These are phyloP conservation scores for Leptobrachium ailaonicum DNA, from an alignment of 2,113 vertebrate species.

Conservation along the genomic window DNA sequence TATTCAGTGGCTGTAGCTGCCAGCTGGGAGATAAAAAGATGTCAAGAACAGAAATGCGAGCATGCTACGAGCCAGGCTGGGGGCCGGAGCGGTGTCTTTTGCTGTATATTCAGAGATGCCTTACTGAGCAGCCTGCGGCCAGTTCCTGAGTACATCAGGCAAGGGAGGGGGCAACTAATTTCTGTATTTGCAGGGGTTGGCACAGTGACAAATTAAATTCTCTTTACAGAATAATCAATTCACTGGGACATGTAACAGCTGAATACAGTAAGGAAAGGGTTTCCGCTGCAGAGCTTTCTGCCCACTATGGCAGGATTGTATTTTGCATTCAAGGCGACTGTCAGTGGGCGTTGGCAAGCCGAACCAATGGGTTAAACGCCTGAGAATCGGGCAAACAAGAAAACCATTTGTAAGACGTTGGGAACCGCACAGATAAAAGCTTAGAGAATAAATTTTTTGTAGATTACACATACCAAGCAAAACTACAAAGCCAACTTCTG, in stretches of 20 bases:
- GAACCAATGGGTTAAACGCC: too few species aligned
- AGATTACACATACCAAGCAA: too few species aligned
- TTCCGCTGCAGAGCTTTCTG: neutral
- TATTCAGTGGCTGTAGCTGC: constrained; percentile 26
- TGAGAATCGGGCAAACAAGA: too few species aligned
- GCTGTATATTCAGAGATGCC: constrained; percentile 39
- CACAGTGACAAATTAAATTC: constrained; percentile 20
- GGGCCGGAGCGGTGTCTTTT: constrained; percentile 33
- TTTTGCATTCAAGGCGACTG: too few species aligned
- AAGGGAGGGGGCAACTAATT: constrained; percentile 17
- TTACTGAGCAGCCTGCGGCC: constrained; percentile 34
- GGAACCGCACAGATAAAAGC: too few species aligned
- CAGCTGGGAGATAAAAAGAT: constrained; percentile 38
- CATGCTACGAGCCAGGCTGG: constrained; percentile 29
- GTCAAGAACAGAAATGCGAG: constrained; percentile 38
- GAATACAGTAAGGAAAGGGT: neutral
- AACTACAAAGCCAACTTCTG: too few species aligned
- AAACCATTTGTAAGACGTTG: too few species aligned
- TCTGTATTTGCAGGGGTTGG: constrained; percentile 23
- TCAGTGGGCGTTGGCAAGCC: too few species aligned
- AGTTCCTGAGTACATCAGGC: constrained; percentile 4
- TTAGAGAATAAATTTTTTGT: too few species aligned
- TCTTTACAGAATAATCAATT: constrained; percentile 7
- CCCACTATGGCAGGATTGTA: neutral
- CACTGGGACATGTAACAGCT: neutral